Conservation (phyloP, 2,113 vertebrate species). For the Stercorarius parasiticus region DNA sequence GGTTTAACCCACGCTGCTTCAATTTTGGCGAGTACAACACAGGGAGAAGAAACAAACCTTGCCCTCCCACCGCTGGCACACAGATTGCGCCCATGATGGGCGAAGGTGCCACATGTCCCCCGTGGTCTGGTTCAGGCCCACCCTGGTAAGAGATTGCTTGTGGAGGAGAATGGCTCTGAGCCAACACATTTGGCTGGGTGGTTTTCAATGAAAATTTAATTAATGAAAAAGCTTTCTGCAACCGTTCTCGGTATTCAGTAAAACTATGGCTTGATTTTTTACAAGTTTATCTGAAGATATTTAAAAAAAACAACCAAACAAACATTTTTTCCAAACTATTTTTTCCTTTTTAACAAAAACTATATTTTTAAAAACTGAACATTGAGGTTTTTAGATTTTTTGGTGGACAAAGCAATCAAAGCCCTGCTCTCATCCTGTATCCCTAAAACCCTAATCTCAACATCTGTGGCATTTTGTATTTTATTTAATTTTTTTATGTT, state of each 20-base stretch:
- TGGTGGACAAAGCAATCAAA: neutral
- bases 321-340: neutral
- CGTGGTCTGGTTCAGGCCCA: rapidly evolving
- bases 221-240: neutral
- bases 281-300: neutral
- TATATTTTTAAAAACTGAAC: neutral
- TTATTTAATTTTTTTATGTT: neutral
- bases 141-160: neutral
- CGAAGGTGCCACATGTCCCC: neutral
- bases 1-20: neutral
- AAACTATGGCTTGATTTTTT: neutral
- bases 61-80: neutral
- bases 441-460: neutral
- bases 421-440: neutral
- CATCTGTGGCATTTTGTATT: neutral
- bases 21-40: rapidly evolving
- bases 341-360: neutral
- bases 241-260: neutral
- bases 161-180: neutral
- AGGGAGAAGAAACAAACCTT: neutral
- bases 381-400: neutral
- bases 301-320: rapidly evolving
- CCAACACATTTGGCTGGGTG: neutral
- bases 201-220: neutral
- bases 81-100: neutral